phyloP scores from a whole-genome alignment of 2,113 vertebrate species.

The Progne subis region DNA sequence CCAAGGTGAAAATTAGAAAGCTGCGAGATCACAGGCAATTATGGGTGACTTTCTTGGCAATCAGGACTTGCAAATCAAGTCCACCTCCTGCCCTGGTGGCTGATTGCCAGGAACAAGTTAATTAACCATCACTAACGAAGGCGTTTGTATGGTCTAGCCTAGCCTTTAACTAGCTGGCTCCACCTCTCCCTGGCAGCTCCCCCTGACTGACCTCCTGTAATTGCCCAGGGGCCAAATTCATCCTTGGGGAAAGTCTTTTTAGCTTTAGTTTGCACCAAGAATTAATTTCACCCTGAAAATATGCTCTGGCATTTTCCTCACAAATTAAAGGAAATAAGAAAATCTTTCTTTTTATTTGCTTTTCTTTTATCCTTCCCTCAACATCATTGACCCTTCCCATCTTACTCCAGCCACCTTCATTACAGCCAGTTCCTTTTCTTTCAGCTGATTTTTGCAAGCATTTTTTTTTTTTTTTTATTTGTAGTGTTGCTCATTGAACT shows the following conservation, averaged over 20 bases:
- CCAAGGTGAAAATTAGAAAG: not conserved
- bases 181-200: slow-evolving; percentile 17
- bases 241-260: not conserved
- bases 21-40: not conserved
- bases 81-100: slow-evolving; percentile 16
- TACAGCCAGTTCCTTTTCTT: not conserved
- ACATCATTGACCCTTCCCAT: not conserved
- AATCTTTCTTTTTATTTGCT: not conserved
- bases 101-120: slow-evolving; percentile 50
- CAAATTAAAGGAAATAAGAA: not conserved
- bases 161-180: not conserved
- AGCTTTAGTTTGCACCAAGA: not conserved
- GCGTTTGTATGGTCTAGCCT: not conserved
- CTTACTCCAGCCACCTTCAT: not conserved
- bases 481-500: not conserved
- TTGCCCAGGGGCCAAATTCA: not conserved
- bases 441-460: not conserved
- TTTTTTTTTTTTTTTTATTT: slow-evolving; percentile 9
- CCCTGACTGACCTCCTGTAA: not conserved
- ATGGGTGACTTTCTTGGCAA: slow-evolving; percentile 16
- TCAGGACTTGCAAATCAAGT: slow-evolving; percentile 6
- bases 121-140: slow-evolving; percentile 44
- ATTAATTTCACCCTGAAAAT: not conserved
- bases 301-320: not conserved
- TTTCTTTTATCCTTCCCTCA: not conserved